Conservation (phyloP, 2,797 vertebrate species). For the Anguilla obscura region DNA sequence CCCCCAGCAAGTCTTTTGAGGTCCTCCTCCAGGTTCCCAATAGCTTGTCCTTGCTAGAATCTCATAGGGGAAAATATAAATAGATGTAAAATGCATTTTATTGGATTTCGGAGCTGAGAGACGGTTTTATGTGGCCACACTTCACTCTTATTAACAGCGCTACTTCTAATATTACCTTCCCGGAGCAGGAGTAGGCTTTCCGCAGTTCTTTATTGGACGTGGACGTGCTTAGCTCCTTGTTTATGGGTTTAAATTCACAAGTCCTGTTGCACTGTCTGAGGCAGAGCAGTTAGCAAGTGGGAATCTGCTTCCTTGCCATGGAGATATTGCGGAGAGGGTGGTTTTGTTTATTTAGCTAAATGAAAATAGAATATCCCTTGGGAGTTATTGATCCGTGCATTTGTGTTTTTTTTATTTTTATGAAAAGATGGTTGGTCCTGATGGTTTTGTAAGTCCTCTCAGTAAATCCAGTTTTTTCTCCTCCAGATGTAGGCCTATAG, state of each 20-base stretch:
- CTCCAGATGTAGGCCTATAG: not conserved
- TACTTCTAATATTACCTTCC: constrained; percentile 52
- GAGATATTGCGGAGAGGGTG: not conserved
- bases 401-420: not conserved
- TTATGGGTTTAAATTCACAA: constrained; percentile 53
- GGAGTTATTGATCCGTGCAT: not conserved
- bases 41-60: constrained; percentile 31
- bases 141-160: constrained; percentile 58
- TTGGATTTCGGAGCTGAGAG: constrained; percentile 47
- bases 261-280: constrained; percentile 35
- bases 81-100: constrained; percentile 55
- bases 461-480: not conserved
- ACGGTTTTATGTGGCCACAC: constrained; percentile 49
- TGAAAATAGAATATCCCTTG: not conserved
- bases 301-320: constrained; percentile 38
- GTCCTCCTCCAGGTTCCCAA: not conserved
- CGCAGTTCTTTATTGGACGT: constrained; percentile 58
- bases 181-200: constrained; percentile 50
- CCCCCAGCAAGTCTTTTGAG: constrained; percentile 34
- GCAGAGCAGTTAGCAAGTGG: constrained; percentile 50
- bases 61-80: constrained; percentile 46
- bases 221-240: constrained; percentile 54
- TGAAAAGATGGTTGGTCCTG: not conserved
- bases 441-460: not conserved
- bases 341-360: constrained; percentile 23